Conservation (phyloP, 2,113 vertebrate species). For the Oncorhynchus mykiss region DNA sequence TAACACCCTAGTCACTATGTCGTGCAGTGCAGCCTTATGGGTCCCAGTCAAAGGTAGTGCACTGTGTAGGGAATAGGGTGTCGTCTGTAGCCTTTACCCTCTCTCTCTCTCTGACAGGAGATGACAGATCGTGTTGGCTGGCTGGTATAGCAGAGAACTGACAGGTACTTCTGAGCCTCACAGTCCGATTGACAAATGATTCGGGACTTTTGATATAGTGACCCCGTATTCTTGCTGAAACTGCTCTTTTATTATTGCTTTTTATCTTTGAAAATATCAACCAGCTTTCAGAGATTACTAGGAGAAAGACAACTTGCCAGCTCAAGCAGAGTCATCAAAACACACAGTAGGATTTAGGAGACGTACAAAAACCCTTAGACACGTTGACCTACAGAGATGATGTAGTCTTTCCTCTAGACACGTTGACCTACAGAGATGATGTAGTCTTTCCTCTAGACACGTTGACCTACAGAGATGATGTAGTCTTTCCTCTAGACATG, state of each 20-base stretch:
- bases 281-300: neutral
- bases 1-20: too few species aligned
- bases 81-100: neutral
- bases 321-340: neutral
- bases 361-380: neutral
- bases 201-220: slow-evolving; percentile 28
- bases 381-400: too few species aligned
- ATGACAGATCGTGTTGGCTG: slow-evolving; percentile 3
- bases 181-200: slow-evolving; percentile 26
- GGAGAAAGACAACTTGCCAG: neutral
- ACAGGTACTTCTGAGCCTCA: slow-evolving; percentile 19
- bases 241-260: slow-evolving; percentile 20
- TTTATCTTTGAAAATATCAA: slow-evolving; percentile 1
- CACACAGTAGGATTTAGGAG: neutral
- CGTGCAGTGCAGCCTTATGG: too few species aligned
- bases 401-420: too few species aligned
- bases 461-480: too few species aligned
- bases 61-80: too few species aligned
- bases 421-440: too few species aligned
- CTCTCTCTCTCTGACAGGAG: neutral
- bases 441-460: too few species aligned
- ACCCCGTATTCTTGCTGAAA: slow-evolving; percentile 9
- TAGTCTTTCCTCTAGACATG: too few species aligned
- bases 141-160: slow-evolving; percentile 14
- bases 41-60: too few species aligned